Percentiles rank a stretch among this genome's conserved stretches.
Conservation (phyloP, 2,888 invertebrate species). For the Cactoblastis cactorum region DNA sequence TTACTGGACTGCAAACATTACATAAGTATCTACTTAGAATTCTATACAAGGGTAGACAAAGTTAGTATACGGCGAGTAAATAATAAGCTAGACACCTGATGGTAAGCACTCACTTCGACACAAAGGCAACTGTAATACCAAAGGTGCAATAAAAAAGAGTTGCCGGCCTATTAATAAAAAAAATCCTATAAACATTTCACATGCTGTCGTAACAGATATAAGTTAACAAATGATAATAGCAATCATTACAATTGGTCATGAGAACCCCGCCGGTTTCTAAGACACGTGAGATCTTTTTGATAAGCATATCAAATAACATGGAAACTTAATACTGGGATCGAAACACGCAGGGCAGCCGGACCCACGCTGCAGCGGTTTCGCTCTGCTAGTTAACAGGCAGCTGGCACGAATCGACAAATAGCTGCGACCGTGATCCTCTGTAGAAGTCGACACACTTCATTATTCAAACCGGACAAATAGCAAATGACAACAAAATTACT, state of each 20-base stretch:
- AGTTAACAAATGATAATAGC: not conserved
- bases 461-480: conserved; percentile 19
- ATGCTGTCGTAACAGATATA: not conserved
- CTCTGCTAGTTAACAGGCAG: conserved; percentile 41
- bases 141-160: too few species aligned
- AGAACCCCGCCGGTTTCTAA: not conserved
- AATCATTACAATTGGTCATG: not conserved
- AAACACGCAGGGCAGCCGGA: conserved; percentile 42
- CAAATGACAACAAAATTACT: not conserved
- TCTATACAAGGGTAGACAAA: too few species aligned
- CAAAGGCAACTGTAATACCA: too few species aligned
- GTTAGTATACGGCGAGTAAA: too few species aligned
- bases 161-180: not conserved
- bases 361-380: conserved; percentile 34
- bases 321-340: conserved; percentile 56
- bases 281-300: conserved; percentile 2
- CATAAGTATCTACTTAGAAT: too few species aligned
- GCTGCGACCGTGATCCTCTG: conserved; percentile 37
- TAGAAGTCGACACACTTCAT: conserved; percentile 30
- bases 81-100: too few species aligned
- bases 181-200: not conserved
- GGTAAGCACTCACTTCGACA: too few species aligned
- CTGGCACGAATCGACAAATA: conserved; percentile 24
- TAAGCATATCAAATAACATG: conserved; percentile 46
- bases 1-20: too few species aligned